Conservation (phyloP, 2,797 vertebrate genomes). For the Ptychadena robeensis region DNA sequence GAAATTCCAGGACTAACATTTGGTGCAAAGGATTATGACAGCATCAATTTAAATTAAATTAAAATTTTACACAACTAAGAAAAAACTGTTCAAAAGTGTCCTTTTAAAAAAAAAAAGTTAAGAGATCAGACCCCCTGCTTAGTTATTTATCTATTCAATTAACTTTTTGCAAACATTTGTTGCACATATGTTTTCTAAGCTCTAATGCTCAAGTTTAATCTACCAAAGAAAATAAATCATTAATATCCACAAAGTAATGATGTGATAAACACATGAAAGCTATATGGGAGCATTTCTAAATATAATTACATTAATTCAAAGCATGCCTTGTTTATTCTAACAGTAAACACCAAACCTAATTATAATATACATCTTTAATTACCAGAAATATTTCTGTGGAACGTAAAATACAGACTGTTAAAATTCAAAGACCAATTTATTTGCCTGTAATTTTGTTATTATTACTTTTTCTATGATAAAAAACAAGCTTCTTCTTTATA, state of each 20-base stretch:
- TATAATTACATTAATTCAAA: neutral
- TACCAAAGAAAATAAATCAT: neutral
- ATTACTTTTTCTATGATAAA: neutral
- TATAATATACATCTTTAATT: slow-evolving; percentile 1
- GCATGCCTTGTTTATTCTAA: neutral
- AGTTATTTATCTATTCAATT: neutral
- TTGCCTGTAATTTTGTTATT: neutral
- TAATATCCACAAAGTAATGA: neutral
- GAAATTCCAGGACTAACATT: no score
- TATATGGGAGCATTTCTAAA: neutral
- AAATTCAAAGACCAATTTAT: neutral
- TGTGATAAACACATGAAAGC: neutral
- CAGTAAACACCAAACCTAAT: neutral
- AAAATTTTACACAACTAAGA: no score
- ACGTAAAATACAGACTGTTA: neutral
- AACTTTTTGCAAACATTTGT: neutral
- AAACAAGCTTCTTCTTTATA: neutral
- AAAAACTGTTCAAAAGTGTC: no score
- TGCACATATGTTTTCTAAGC: neutral
- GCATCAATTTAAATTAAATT: no score
- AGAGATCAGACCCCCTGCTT: neutral
- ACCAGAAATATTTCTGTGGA: neutral
- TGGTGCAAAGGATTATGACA: no score
- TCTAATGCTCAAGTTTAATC: neutral
- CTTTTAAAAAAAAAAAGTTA: neutral